Base-by-base conservation (phyloP, 2,113 vertebrate genomes). In the Entomyzon cyanotis region DNA sequence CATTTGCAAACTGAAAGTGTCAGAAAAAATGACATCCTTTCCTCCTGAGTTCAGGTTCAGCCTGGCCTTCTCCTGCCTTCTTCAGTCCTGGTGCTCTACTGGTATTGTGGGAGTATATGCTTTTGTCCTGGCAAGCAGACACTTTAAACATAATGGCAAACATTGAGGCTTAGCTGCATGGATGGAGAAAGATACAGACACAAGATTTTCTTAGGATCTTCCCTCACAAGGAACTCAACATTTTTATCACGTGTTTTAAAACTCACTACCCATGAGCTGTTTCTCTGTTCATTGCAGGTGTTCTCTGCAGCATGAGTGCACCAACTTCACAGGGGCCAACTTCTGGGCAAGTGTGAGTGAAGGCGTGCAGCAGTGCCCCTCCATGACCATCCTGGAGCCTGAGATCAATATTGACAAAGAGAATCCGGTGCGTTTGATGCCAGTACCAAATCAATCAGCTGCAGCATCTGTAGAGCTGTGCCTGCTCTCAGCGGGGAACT, bases 281-380 rank as follows among this genome's bases (percentile, higher is more conserved):
- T 65, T 24, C 42, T 65, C 47, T 89, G 59, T 94, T 97, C 0
- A 0, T 87, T 39, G 42, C 95, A 98, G 99, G 96, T 99, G 99
- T 91, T 98, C 98, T 33, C 96, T 99, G 94, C 98, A 98, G 97
- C 98, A 98, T 11, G 99, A 99, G 71, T 99, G 99, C 30, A 73
- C 88, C 52, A 98, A 98, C 90, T 97, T 97, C 63, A 97, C 95
- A 20, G 94, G 98, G 89, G 93, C 95, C 3, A 98, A 97, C 27
- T 99, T 98, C 78, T 99, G 99, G 99, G 99, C 98, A 27, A 98
- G 98, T 4, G 97, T 98, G 50, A 97, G 97, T 0, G 98, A 98
- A 22, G 99, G 99, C 39, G 97, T 98, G 4, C 75, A 98, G 78
- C 98, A 98, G 95, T 99, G 99, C 94, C 99, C 99, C 1, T 96